Evolutionary conservation across 1,140 invertebrate genomes (phyloP).

Genomic region (Drosophila parabipectinata): DNA sequence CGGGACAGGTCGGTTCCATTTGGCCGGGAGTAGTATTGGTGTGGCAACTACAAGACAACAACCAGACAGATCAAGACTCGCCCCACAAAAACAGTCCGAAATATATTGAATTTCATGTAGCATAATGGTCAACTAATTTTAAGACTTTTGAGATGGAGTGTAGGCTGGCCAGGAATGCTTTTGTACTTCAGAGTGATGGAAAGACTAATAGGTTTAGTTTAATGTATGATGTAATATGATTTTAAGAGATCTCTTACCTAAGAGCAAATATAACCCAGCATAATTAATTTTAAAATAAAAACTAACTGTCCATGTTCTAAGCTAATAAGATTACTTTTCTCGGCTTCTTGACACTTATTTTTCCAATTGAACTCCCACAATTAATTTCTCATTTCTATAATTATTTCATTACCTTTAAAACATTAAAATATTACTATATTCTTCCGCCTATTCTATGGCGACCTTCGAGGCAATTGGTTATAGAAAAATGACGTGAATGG

Average conservation of each 20-base stretch:
- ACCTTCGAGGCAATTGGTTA: conserved; percentile 62
- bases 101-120: conserved; percentile 48
- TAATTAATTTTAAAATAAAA: no score
- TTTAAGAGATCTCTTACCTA: no score
- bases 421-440: conserved; percentile 4
- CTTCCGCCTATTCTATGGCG: conserved; percentile 13
- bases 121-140: conserved; percentile 47
- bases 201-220: conserved; percentile 16
- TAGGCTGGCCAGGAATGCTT: conserved; percentile 19
- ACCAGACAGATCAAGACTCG: conserved; percentile 19
- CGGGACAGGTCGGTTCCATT: conserved; percentile 49
- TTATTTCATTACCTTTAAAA: conserved; percentile 6
- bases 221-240: no score
- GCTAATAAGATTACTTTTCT: neutral
- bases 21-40: conserved; percentile 26
- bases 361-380: neutral
- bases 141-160: conserved; percentile 7
- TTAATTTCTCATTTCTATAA: conserved; percentile 18
- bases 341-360: neutral
- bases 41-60: conserved; percentile 20
- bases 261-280: no score
- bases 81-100: conserved; percentile 12
- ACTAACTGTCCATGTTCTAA: no score
- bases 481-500: conserved; percentile 25
- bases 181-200: conserved; percentile 32